These are phyloP conservation scores for Pachydiplax longipennis DNA, from an alignment of 2,888 invertebrate genomes.

Conservation along the genomic window DNA sequence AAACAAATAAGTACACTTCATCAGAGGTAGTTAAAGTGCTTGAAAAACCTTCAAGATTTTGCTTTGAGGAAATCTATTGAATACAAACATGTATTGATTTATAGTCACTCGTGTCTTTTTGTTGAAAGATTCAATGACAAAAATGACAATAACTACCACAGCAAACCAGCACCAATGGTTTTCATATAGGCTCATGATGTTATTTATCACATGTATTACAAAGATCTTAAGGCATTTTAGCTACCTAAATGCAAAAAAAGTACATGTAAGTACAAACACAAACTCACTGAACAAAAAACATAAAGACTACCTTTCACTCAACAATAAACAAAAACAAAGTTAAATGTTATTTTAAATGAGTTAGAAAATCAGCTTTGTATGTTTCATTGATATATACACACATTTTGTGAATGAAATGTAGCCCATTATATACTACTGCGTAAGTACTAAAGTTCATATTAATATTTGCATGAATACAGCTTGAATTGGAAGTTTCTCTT, in stretches of 20 bases:
- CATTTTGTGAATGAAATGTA: no score
- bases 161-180: not conserved
- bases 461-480: no score
- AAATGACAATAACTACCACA: not conserved
- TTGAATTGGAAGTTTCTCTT: no score
- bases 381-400: no score
- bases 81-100: not conserved
- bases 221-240: not conserved
- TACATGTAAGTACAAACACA: no score
- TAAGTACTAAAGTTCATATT: no score
- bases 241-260: not conserved
- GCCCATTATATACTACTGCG: no score
- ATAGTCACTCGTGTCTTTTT: not conserved
- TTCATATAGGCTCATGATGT: not conserved
- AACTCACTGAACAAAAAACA: no score
- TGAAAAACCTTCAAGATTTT: not conserved
- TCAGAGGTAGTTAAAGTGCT: conserved; percentile 20
- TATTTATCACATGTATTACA: not conserved
- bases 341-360: no score
- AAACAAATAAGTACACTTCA: conserved; percentile 34
- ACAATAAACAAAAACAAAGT: no score
- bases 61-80: not conserved
- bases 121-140: not conserved
- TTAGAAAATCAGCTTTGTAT: no score
- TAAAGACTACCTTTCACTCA: no score